Base-by-base conservation (phyloP, 2,113 vertebrate species). In the Engraulis encrasicolus region DNA sequence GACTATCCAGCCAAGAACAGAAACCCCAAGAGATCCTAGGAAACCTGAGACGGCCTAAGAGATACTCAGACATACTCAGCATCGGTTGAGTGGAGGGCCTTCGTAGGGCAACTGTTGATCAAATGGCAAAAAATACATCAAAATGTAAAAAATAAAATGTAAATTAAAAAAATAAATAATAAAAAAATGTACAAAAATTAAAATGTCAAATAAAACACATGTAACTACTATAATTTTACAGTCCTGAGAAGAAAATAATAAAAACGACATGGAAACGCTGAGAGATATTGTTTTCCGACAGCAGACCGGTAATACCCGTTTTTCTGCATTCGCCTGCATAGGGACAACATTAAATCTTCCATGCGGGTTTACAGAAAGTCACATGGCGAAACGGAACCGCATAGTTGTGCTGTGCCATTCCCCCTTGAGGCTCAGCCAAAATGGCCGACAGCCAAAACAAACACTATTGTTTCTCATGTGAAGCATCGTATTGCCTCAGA, bases 41-140 rank as follows among this genome's bases (percentile, higher is more conserved):
- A 9, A 45, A 66, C 27, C 34, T 50, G 36, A 37, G 15, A 31
- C 23, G n/a, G n/a, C n/a, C n/a, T n/a, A n/a, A n/a, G n/a, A n/a
- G n/a, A n/a, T n/a, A n/a, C n/a, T n/a, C n/a, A n/a, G n/a, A 85
- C 86, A 31, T 87, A 87, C 83, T 78, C 36, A 81, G 34, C 37
- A 83, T 2, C 23, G 86, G 78, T 0, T 31, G 0, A 19, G 34
- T 1, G 40, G 86, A 87, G 11, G 84, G 9, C 50, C 83, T 54
- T 81, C 81, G 66, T 34, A 34, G 40, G 37, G 1, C 3, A 11
- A 17, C 81, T 87, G 81, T 80, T 12, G 66, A 74, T 74, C 31
- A 74, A 34, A 74, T 74, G 66, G 31, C 15, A 34, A 31, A 34
- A n/a, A n/a, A n/a, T n/a, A n/a, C n/a, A n/a, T n/a, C n/a, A n/a